Conservation (phyloP, 1,140 invertebrate species). For the Hylaeus anthracinus region DNA sequence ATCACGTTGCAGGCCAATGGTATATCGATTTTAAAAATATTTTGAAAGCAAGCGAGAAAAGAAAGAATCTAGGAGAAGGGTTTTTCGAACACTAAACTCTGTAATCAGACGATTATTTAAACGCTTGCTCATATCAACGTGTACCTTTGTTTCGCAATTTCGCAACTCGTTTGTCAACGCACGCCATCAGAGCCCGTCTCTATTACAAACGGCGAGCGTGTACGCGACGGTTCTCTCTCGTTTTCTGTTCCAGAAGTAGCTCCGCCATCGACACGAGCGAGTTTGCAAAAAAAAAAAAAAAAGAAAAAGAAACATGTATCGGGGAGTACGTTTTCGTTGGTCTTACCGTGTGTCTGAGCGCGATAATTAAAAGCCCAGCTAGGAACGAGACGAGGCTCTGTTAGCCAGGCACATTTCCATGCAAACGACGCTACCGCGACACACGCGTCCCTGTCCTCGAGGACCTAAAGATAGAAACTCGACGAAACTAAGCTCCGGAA, state of each 20-base stretch:
- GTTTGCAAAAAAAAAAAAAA: slow-evolving; percentile 24
- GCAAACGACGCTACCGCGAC: slow-evolving; percentile 28
- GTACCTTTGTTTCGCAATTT: no score
- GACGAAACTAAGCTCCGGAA: slow-evolving; percentile 7
- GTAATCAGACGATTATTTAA: no score
- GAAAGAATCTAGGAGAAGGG: no score
- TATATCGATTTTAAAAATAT: no score
- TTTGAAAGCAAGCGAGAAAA: no score
- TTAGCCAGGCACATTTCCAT: slow-evolving; percentile 42
- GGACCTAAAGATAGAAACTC: slow-evolving; percentile 55
- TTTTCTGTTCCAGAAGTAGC: neutral
- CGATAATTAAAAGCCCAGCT: slow-evolving; percentile 19
- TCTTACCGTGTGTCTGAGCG: neutral
- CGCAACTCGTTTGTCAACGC: no score
- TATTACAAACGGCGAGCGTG: neutral
- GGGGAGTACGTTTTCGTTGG: slow-evolving; percentile 25
- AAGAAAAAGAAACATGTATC: neutral
- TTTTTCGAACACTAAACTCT: no score
- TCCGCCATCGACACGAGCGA: slow-evolving; percentile 26
- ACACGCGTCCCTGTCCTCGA: slow-evolving; percentile 42
- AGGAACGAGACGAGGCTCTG: neutral
- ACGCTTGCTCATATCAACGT: no score
- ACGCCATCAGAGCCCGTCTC: no score
- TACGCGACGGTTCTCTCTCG: neutral
- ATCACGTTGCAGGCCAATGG: no score